phyloP scores from a whole-genome alignment of 1,140 invertebrate species.

The Polypedilum vanderplanki region DNA sequence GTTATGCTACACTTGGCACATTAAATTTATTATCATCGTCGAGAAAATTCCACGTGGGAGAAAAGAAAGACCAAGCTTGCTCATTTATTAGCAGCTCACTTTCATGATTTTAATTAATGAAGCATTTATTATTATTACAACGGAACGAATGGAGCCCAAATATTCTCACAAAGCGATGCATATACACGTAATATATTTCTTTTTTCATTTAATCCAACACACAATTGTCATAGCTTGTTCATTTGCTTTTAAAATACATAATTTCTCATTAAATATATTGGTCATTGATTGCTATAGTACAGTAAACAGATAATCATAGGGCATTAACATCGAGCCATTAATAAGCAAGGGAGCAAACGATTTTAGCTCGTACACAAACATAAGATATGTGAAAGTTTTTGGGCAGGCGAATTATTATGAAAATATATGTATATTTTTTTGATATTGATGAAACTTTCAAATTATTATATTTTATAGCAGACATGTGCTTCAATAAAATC shows the following conservation, averaged over 20 bases:
- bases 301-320: background rate
- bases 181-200: no score
- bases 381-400: slow-evolving; percentile 1
- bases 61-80: no score
- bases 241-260: background rate
- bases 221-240: no score
- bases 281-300: background rate
- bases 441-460: slow-evolving; percentile 16
- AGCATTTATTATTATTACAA: background rate
- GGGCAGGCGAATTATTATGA: background rate
- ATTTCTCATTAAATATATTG: background rate
- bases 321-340: background rate
- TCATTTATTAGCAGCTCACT: no score
- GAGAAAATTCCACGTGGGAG: no score
- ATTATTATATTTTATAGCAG: background rate
- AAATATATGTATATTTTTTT: background rate
- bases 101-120: background rate
- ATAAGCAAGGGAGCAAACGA: no score
- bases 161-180: no score
- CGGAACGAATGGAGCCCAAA: background rate
- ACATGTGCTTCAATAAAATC: no score
- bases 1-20: no score
- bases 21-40: no score
- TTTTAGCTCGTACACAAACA: background rate
- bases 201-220: no score